Conservation (phyloP, 2,113 vertebrate genomes). For the Equus przewalskii region DNA sequence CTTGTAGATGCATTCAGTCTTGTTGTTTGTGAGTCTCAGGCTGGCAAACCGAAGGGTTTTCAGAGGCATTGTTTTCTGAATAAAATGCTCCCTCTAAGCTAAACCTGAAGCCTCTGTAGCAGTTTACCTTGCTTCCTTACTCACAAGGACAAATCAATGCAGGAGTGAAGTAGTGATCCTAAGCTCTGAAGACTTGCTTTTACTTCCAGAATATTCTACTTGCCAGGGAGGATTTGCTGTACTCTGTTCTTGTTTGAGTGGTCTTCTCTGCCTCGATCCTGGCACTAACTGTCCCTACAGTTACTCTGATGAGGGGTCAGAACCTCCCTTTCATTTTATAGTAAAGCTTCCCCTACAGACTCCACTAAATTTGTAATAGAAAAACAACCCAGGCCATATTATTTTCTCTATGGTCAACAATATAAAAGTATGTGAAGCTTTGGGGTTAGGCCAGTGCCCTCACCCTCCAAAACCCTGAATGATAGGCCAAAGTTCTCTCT, state of each 20-base stretch:
- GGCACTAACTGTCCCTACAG: background rate
- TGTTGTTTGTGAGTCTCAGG: slow-evolving; percentile 49
- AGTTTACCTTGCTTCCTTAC: slow-evolving; percentile 54
- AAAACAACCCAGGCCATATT: background rate
- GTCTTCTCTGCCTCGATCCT: background rate
- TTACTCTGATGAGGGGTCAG: background rate
- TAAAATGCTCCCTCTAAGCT: slow-evolving; percentile 53
- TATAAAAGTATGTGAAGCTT: background rate
- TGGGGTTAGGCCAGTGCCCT: background rate
- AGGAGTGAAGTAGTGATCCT: background rate
- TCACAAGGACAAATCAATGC: slow-evolving; percentile 40
- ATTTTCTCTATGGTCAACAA: background rate
- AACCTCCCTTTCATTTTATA: background rate
- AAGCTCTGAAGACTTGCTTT: background rate
- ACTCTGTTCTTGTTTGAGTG: background rate
- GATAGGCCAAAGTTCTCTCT: background rate
- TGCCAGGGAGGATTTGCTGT: background rate
- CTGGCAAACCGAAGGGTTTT: slow-evolving; percentile 39
- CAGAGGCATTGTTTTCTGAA: slow-evolving; percentile 56
- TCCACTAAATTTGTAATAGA: background rate
- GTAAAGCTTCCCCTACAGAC: background rate
- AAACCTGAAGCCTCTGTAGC: slow-evolving; percentile 61
- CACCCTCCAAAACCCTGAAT: background rate
- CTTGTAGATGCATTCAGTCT: slow-evolving; percentile 8
- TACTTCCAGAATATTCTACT: background rate